phyloP scores from a whole-genome alignment of 2,888 invertebrate species.

The Mythimna ferrago region DNA sequence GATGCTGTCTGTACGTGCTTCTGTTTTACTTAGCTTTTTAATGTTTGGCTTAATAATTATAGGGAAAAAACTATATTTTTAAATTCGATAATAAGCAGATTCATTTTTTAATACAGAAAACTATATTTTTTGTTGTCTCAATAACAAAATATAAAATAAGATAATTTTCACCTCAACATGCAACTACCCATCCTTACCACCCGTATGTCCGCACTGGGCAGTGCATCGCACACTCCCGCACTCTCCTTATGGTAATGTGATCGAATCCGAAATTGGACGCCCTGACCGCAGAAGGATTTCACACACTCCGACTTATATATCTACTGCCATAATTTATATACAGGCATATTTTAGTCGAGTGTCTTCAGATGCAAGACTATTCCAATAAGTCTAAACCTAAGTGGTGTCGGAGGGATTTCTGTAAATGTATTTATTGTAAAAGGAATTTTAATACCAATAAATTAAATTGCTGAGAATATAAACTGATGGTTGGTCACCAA shows the following conservation, averaged over 20 bases:
- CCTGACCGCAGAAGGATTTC: conserved; percentile 75
- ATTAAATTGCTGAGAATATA: background rate
- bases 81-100: no score
- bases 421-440: no score
- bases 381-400: conserved; percentile 45
- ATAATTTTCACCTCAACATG: background rate
- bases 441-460: background rate
- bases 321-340: conserved; percentile 58
- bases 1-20: no score
- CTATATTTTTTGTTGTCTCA: no score
- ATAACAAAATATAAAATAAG: no score
- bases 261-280: conserved; percentile 87
- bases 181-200: background rate
- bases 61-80: no score
- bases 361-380: conserved; percentile 39
- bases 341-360: conserved; percentile 38
- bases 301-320: conserved; percentile 73
- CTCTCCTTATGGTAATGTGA: conserved; percentile 88
- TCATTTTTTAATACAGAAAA: no score
- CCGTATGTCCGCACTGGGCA: conserved; percentile 64
- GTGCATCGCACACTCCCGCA: conserved; percentile 74
- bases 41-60: no score
- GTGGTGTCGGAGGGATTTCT: background rate
- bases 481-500: no score
- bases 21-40: no score